Evolutionary conservation across 1,140 invertebrate species (phyloP).

Genomic region (Leptinotarsa undecemlineata): DNA sequence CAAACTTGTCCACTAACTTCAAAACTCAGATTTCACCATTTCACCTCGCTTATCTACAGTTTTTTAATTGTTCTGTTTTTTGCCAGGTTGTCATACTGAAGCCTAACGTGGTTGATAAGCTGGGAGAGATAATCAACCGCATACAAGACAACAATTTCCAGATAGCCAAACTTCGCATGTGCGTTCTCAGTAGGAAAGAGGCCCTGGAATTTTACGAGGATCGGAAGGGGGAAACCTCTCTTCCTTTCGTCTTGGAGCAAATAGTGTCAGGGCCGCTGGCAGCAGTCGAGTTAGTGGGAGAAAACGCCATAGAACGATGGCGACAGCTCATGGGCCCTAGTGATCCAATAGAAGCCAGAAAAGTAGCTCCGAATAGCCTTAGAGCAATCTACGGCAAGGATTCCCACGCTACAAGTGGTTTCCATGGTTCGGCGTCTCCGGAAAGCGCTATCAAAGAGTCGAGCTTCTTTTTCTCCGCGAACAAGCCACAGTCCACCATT

Average conservation of each 20-base stretch:
- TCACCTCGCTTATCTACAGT: too few species aligned
- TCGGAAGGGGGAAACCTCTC: constrained; percentile 53
- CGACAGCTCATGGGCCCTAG: constrained; percentile 67
- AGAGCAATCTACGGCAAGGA: constrained; percentile 77
- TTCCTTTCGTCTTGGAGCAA: constrained; percentile 58
- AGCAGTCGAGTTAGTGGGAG: constrained; percentile 68
- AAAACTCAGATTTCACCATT: too few species aligned
- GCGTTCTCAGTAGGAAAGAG: constrained; percentile 60
- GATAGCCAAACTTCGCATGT: constrained; percentile 68
- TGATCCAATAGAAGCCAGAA: constrained; percentile 66
- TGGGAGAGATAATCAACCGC: constrained; percentile 67
- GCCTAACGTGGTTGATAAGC: constrained; percentile 63
- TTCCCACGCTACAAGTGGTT: constrained; percentile 68
- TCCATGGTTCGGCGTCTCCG: constrained; percentile 68
- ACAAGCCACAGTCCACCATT: constrained; percentile 60
- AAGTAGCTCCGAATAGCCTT: constrained; percentile 63
- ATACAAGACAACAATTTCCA: constrained; percentile 56
- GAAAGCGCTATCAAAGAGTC: constrained; percentile 61
- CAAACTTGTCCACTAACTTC: too few species aligned
- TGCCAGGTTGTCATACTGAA: constrained; percentile 62
- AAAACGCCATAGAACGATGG: constrained; percentile 64
- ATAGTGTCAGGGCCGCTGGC: constrained; percentile 69
- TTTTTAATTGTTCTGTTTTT: background rate
- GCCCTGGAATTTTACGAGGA: constrained; percentile 63
- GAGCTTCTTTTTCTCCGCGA: constrained; percentile 50